These are phyloP conservation scores for Amaurobius ferox DNA, from an alignment of 2,888 invertebrate species.

Conservation along the genomic window DNA sequence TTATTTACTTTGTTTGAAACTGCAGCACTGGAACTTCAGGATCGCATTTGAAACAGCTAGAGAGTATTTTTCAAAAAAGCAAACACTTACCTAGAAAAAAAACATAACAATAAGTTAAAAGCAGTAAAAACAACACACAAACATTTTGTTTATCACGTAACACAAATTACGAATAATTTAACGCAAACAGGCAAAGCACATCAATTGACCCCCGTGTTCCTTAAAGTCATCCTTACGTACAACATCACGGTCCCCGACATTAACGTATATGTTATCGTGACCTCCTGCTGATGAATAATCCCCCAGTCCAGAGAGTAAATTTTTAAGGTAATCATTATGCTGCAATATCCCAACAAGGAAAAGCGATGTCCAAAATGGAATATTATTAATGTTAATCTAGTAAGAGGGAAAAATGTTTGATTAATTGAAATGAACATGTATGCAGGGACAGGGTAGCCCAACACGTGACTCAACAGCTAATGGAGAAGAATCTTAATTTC, in stretches of 20 bases:
- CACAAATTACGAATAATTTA: too few species aligned
- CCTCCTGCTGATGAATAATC: slow-evolving; percentile 27
- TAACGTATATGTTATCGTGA: not conserved
- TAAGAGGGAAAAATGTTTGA: slow-evolving; percentile 28
- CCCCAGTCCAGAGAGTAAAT: not conserved
- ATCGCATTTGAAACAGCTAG: too few species aligned
- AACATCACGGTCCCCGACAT: not conserved
- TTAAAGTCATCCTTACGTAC: not conserved
- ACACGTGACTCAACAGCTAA: slow-evolving; percentile 12
- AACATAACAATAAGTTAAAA: not conserved
- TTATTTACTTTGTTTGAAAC: too few species aligned
- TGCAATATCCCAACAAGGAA: slow-evolving; percentile 42
- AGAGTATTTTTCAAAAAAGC: too few species aligned
- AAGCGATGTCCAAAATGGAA: slow-evolving; percentile 49
- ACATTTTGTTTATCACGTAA: not conserved
- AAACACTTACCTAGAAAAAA: not conserved
- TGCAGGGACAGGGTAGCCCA: slow-evolving; percentile 12
- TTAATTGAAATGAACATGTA: slow-evolving; percentile 34
- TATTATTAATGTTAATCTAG: slow-evolving; percentile 37
- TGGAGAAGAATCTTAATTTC: slow-evolving; percentile 31
- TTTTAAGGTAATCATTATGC: slow-evolving; percentile 34
- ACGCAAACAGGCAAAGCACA: not conserved
- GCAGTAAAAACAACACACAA: not conserved
- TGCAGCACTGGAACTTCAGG: too few species aligned
- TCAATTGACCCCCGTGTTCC: not conserved